Percentiles rank a stretch among this genome's conserved stretches.
phyloP scores from a whole-genome alignment of 2,797 vertebrate genomes.

The Pampus argenteus region DNA sequence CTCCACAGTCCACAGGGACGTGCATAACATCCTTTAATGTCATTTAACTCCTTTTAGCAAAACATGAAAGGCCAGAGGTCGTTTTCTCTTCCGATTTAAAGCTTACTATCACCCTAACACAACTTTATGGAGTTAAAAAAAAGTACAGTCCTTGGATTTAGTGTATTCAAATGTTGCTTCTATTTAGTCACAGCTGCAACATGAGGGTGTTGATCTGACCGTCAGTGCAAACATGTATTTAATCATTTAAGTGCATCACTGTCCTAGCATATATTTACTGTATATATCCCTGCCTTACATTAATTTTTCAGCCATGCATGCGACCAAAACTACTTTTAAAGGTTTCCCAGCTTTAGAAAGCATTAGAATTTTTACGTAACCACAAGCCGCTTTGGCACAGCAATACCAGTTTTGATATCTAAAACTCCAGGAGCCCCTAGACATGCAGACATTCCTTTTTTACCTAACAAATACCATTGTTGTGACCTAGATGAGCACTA shows the following conservation, averaged over 20 bases:
- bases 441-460: conserved; percentile 58
- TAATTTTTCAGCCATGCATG: conserved; percentile 28
- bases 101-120: background rate
- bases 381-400: conserved; percentile 47
- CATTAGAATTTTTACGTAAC: conserved; percentile 62
- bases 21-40: background rate
- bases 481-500: conserved; percentile 41
- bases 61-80: background rate
- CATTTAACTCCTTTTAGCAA: conserved; percentile 4
- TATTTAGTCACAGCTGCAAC: conserved; percentile 1
- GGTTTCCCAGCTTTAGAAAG: conserved; percentile 50
- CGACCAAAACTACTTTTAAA: conserved; percentile 16
- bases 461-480: conserved; percentile 38
- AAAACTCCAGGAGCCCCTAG: conserved; percentile 34
- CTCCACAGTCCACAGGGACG: background rate
- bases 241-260: background rate
- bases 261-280: background rate
- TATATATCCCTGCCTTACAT: background rate
- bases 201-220: conserved; percentile 9
- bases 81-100: background rate
- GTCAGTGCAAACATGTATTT: conserved; percentile 5
- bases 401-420: conserved; percentile 38
- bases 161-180: background rate
- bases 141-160: background rate
- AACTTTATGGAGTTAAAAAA: background rate